A percentile compares a stretch with the other conserved stretches of the same genome.
These are phyloP conservation scores for Nephrocerus scutellatus DNA, from an alignment of 2,888 invertebrate species.

Conservation along the genomic window DNA sequence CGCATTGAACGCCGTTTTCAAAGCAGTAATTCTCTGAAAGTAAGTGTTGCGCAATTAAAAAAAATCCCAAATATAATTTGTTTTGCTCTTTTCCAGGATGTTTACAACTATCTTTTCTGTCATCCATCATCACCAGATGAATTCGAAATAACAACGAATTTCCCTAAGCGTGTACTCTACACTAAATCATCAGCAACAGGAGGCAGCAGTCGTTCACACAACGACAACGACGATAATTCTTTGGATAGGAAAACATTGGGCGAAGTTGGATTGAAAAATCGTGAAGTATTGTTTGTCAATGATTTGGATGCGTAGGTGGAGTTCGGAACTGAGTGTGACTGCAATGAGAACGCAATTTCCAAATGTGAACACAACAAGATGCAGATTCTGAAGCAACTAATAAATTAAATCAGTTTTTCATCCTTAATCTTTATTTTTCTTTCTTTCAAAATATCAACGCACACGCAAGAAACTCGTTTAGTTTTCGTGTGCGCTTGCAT, in stretches of 20 bases:
- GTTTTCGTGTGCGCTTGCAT: too few relatives aligned
- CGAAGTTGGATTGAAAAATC: constrained; percentile 76
- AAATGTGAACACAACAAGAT: too few relatives aligned
- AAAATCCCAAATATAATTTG: constrained; percentile 4
- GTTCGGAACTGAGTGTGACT: too few relatives aligned
- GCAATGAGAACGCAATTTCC: too few relatives aligned
- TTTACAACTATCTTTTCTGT: constrained; percentile 93
- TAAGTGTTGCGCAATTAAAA: constrained; percentile 42
- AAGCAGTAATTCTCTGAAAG: constrained; percentile 72
- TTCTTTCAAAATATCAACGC: too few relatives aligned
- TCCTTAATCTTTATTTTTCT: too few relatives aligned
- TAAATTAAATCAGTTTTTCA: too few relatives aligned
- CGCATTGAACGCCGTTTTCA: constrained; percentile 83
- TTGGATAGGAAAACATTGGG: constrained; percentile 36
- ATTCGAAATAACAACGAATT: constrained; percentile 94
- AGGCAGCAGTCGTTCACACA: constrained; percentile 23
- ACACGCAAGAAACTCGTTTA: too few relatives aligned
- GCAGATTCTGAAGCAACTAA: too few relatives aligned
- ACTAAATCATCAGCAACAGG: constrained; percentile 33
- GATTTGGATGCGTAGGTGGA: constrained; percentile 84
- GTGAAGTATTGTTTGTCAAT: constrained; percentile 89
- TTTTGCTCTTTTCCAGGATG: constrained; percentile 58
- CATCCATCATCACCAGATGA: constrained; percentile 87
- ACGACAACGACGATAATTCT: constrained; percentile 20
- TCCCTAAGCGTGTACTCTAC: constrained; percentile 77